phyloP scores from a whole-genome alignment of 2,113 vertebrate genomes.

The Dasyornis broadbenti region DNA sequence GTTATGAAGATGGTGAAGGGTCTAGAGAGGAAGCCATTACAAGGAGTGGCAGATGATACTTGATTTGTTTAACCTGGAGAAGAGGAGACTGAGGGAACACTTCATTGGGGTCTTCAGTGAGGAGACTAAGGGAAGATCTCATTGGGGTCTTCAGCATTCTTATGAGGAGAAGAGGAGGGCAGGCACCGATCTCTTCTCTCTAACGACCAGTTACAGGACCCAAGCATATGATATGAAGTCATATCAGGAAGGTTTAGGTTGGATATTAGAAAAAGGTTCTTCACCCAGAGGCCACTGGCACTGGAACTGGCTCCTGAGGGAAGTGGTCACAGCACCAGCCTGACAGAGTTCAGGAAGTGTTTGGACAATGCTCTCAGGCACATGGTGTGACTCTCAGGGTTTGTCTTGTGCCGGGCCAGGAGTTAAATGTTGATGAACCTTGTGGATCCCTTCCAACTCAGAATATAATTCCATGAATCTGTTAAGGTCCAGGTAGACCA shows the following conservation, averaged over 20 bases:
- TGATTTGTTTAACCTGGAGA: not conserved
- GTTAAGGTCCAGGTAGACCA: not conserved
- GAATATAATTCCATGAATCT: not conserved
- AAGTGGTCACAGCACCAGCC: not conserved
- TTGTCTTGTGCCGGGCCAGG: too few relatives aligned
- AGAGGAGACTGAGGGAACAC: not conserved
- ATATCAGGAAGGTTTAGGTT: not conserved
- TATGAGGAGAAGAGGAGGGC: not conserved
- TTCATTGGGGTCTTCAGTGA: not conserved
- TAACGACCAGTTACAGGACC: too few relatives aligned
- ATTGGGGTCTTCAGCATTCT: not conserved
- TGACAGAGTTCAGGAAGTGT: not conserved
- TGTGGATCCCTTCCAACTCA: not conserved
- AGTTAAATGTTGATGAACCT: not conserved
- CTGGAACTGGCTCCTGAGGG: not conserved
- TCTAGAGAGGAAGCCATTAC: not conserved
- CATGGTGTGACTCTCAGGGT: not conserved
- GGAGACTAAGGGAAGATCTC: not conserved
- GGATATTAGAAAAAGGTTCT: not conserved
- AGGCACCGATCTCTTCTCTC: not conserved
- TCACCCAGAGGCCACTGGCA: not conserved
- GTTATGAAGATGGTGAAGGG: not conserved
- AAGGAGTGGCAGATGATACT: not conserved
- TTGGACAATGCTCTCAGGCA: not conserved
- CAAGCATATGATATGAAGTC: not conserved